Evolutionary conservation across 2,888 invertebrate genomes (phyloP).

Genomic region (Metopia argyrocephala): DNA sequence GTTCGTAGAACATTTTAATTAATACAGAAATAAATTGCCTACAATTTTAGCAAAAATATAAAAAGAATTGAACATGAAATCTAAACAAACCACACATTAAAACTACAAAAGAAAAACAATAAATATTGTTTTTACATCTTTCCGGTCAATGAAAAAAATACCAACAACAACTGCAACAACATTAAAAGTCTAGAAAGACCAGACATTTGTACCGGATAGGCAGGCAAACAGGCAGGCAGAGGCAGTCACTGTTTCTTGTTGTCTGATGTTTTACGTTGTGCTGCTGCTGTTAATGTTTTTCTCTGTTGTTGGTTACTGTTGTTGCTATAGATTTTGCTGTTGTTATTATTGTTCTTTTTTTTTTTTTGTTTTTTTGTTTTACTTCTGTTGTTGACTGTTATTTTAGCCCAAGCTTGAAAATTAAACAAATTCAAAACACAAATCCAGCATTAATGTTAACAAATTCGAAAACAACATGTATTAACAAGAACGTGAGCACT

Average conservation of each 20-base stretch:
- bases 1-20: conserved; percentile 46
- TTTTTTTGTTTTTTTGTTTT: not conserved
- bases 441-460: conserved; percentile 63
- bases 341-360: not conserved
- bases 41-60: conserved; percentile 40
- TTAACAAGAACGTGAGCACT: conserved; percentile 54
- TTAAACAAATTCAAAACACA: conserved; percentile 62
- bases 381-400: conserved; percentile 28
- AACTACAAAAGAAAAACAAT: conserved; percentile 53
- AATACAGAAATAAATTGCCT: conserved; percentile 29
- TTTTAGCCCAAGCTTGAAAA: conserved; percentile 15
- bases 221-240: no score
- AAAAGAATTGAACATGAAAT: conserved; percentile 40
- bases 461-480: conserved; percentile 62
- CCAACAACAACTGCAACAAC: not conserved
- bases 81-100: conserved; percentile 49
- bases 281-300: conserved; percentile 5
- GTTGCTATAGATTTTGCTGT: not conserved
- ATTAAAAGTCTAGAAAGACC: conserved; percentile 1
- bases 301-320: not conserved
- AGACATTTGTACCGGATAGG: conserved; percentile 56
- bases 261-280: conserved; percentile 43
- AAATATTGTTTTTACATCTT: conserved; percentile 63
- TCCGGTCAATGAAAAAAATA: conserved; percentile 55
- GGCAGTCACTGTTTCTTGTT: conserved; percentile 31